A percentile compares a stretch with the other conserved stretches of the same genome.
Conservation (phyloP, 2,797 vertebrate species). For the Coranthus polyacanthus region DNA sequence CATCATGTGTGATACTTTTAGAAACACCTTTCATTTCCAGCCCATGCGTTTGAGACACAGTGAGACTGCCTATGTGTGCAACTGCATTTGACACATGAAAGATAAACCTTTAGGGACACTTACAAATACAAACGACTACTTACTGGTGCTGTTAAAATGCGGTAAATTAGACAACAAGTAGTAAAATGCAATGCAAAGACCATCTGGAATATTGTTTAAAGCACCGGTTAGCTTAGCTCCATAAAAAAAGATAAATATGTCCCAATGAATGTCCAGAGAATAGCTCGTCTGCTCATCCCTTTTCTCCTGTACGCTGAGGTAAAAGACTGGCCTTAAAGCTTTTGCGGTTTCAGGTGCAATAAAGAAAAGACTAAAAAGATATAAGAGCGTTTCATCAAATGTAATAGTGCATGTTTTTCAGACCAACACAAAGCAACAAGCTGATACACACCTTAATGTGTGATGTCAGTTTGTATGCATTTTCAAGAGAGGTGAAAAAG, state of each 20-base stretch:
- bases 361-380: conserved; percentile 35
- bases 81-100: not conserved
- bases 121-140: conserved; percentile 4
- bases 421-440: conserved; percentile 17
- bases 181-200: conserved; percentile 49
- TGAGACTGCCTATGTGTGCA: no score
- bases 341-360: conserved; percentile 48
- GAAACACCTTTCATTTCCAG: not conserved
- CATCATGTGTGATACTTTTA: conserved; percentile 18
- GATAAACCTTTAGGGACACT: not conserved
- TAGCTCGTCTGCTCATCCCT: conserved; percentile 63
- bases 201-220: conserved; percentile 80
- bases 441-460: conserved; percentile 18
- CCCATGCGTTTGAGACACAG: not conserved
- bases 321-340: conserved; percentile 58
- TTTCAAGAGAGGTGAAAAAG: conserved; percentile 15
- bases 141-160: conserved; percentile 1
- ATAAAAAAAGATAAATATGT: conserved; percentile 80
- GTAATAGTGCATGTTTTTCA: conserved; percentile 14
- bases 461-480: conserved; percentile 16
- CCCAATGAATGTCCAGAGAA: conserved; percentile 71
- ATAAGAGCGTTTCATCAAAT: not conserved
- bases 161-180: conserved; percentile 26
- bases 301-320: conserved; percentile 43
- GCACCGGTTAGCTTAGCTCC: conserved; percentile 47